These are phyloP conservation scores for Plestiodon gilberti DNA, from an alignment of 2,113 vertebrate species.

Conservation along the genomic window DNA sequence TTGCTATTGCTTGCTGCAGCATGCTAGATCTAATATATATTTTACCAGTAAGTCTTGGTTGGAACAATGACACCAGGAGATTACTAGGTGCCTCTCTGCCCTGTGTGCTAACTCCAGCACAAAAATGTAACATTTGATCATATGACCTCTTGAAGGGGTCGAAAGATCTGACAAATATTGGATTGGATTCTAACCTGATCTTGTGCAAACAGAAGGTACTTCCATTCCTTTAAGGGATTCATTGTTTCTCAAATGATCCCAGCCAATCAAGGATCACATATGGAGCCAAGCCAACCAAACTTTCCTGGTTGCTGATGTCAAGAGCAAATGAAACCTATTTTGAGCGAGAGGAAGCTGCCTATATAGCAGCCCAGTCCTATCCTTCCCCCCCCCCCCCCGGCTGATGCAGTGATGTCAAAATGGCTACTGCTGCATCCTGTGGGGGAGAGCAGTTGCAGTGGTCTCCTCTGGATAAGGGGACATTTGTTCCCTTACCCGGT, in stretches of 20 bases:
- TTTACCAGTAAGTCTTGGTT: background rate
- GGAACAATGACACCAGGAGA: background rate
- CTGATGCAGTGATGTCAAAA: too few species aligned
- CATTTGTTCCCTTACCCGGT: too few species aligned
- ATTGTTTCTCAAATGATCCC: background rate
- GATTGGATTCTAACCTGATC: too few species aligned
- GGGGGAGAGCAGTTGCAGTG: too few species aligned
- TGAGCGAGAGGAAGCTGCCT: background rate
- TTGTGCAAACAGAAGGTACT: too few species aligned
- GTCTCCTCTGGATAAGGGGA: too few species aligned
- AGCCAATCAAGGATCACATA: background rate
- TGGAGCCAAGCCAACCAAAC: too few species aligned
- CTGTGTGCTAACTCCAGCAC: accelerated
- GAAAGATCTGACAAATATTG: background rate
- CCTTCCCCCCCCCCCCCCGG: too few species aligned
- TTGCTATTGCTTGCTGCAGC: conserved; percentile 39
- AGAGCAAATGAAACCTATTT: background rate
- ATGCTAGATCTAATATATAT: conserved; percentile 18
- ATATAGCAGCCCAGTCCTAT: too few species aligned
- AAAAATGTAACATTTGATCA: conserved; percentile 30
- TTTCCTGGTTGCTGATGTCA: background rate
- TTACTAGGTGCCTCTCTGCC: background rate
- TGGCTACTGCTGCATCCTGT: too few species aligned
- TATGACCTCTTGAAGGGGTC: conserved; percentile 21
- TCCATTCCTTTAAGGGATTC: background rate